phyloP scores from a whole-genome alignment of 2,797 vertebrate genomes.

The Aulostomus chinensis region DNA sequence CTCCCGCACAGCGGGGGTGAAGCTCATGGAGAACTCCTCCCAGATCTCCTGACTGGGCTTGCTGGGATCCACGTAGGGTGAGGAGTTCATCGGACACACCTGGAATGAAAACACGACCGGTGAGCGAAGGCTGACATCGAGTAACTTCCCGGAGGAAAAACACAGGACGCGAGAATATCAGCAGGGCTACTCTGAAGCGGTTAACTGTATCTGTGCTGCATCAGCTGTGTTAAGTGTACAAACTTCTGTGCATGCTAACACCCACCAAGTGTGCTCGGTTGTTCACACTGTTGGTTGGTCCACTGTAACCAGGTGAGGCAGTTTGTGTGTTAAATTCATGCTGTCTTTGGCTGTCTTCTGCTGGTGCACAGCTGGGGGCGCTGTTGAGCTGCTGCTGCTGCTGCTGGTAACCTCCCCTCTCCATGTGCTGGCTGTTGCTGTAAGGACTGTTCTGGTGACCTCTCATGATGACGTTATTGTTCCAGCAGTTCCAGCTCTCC shows the following conservation, averaged over 20 bases:
- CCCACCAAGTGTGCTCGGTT: constrained; percentile 68
- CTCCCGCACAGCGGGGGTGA: constrained; percentile 96
- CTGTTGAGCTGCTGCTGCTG: constrained; percentile 70
- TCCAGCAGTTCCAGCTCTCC: constrained; percentile 71
- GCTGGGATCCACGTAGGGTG: constrained; percentile 89
- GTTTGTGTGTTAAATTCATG: constrained; percentile 40
- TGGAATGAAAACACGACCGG: constrained; percentile 53
- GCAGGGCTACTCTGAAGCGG: too few species aligned
- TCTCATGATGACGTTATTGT: constrained; percentile 53
- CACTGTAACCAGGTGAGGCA: constrained; percentile 61
- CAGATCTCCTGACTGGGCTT: constrained; percentile 95
- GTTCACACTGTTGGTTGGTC: constrained; percentile 43
- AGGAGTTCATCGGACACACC: constrained; percentile 95
- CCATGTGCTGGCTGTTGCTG: constrained; percentile 63
- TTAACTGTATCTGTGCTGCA: too few species aligned
- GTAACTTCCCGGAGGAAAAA: not conserved
- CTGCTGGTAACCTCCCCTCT: constrained; percentile 70
- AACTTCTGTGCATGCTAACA: not conserved
- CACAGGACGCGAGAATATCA: too few species aligned
- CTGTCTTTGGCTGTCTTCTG: constrained; percentile 75
- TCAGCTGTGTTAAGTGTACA: too few species aligned
- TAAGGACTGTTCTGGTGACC: constrained; percentile 63
- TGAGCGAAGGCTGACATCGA: not conserved
- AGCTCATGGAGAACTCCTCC: constrained; percentile 99
- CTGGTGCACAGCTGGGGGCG: constrained; percentile 71